Conservation (phyloP, 1,140 invertebrate genomes). For the Penaeus indicus region DNA sequence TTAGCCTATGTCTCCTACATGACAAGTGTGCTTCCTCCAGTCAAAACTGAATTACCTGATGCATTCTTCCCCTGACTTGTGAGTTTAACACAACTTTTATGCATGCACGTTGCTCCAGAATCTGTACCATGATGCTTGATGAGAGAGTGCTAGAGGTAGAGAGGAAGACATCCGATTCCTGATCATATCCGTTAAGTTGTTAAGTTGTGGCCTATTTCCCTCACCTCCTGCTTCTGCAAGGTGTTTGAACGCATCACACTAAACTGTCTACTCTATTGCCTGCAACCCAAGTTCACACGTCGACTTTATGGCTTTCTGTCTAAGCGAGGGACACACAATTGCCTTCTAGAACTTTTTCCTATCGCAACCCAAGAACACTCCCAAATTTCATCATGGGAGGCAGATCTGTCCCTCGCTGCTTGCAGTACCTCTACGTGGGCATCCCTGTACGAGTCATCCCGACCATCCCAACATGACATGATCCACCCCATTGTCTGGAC, state of each 20-base stretch:
- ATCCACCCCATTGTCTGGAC: too few relatives aligned
- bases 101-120: neutral
- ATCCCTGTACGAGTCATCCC: too few relatives aligned
- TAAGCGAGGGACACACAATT: neutral
- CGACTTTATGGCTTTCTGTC: too few relatives aligned
- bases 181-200: too few relatives aligned
- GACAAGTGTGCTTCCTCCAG: neutral
- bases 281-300: neutral
- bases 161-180: neutral
- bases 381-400: too few relatives aligned
- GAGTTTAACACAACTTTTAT: neutral
- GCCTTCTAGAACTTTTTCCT: neutral
- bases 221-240: too few relatives aligned
- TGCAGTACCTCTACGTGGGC: too few relatives aligned
- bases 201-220: too few relatives aligned
- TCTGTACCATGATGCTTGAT: neutral
- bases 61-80: neutral
- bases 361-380: too few relatives aligned
- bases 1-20: neutral
- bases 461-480: too few relatives aligned
- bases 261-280: neutral
- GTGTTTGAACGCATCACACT: too few relatives aligned
- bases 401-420: too few relatives aligned
- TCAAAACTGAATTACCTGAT: neutral
- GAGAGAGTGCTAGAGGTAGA: neutral